Percentiles rank a stretch among this genome's conserved stretches.
These are phyloP conservation scores for Girardinichthys multiradiatus DNA, from an alignment of 2,113 vertebrate genomes.

Conservation along the genomic window DNA sequence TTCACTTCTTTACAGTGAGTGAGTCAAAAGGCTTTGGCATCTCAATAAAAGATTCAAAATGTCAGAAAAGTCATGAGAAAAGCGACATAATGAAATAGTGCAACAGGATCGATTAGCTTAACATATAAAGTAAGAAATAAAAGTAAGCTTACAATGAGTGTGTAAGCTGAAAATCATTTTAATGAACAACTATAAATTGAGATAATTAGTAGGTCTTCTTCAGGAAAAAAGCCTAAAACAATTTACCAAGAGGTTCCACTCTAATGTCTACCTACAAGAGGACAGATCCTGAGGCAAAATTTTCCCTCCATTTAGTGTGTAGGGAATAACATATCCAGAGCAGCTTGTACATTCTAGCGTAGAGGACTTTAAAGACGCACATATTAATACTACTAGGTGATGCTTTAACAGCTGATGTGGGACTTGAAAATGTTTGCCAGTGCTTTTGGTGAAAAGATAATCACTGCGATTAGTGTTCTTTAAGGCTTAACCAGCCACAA, in stretches of 20 bases:
- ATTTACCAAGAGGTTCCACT: no score
- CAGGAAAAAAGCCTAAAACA: no score
- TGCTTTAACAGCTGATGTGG: neutral
- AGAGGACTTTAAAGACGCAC: no score
- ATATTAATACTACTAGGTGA: neutral
- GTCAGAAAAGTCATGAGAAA: constrained; percentile 16
- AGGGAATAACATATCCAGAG: no score
- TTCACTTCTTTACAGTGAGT: constrained; percentile 17
- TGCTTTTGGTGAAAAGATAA: constrained; percentile 75
- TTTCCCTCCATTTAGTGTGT: no score
- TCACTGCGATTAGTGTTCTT: constrained; percentile 79
- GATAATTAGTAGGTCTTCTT: no score
- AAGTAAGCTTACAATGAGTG: no score
- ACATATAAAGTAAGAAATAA: constrained; percentile 13
- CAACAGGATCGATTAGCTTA: constrained; percentile 4
- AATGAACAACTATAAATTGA: no score
- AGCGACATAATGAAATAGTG: constrained; percentile 13
- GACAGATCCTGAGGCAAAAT: no score
- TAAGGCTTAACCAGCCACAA: constrained; percentile 78
- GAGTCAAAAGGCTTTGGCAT: constrained; percentile 5
- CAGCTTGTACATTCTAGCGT: no score
- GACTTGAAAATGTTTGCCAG: constrained; percentile 55
- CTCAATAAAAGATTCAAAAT: constrained; percentile 13
- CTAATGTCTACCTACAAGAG: no score
- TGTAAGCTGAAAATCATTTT: no score